These are phyloP conservation scores for Esox lucius DNA, from an alignment of 2,797 vertebrate genomes.

Conservation along the genomic window DNA sequence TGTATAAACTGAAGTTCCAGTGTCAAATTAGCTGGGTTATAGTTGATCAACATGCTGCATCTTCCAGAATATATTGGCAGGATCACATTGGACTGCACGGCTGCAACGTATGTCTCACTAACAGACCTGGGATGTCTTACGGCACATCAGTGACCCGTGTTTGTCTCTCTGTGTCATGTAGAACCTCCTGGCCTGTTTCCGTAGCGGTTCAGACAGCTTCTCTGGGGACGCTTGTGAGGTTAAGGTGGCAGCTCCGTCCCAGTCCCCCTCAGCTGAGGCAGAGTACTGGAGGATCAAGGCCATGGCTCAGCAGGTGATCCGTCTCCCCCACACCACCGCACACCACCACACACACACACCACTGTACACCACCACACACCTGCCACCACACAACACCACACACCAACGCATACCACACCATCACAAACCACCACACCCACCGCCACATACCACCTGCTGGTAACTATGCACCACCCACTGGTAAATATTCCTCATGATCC, in stretches of 20 bases:
- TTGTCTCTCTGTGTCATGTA: constrained; percentile 42
- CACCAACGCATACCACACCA: too few relatives aligned
- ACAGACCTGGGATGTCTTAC: neutral
- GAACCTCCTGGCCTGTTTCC: constrained; percentile 95
- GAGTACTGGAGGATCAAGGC: constrained; percentile 97
- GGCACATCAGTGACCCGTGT: neutral
- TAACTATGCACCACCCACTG: too few relatives aligned
- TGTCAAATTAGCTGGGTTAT: neutral
- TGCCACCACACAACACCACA: neutral
- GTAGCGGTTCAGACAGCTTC: constrained; percentile 90
- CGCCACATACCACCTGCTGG: too few relatives aligned
- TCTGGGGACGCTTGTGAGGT: constrained; percentile 96
- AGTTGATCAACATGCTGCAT: neutral
- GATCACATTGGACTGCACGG: neutral
- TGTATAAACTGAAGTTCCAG: neutral
- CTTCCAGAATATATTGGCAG: neutral
- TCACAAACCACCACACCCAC: too few relatives aligned
- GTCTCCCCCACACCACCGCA: neutral
- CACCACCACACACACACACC: neutral
- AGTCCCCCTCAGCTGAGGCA: constrained; percentile 89
- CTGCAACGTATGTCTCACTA: neutral
- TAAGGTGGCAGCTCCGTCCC: constrained; percentile 92
- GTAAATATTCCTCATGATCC: too few relatives aligned
- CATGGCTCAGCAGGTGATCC: constrained; percentile 93
- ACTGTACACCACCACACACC: too few relatives aligned